A percentile compares a stretch with the other conserved stretches of the same genome.
These are phyloP conservation scores for Hyppa rectilinea DNA, from an alignment of 2,888 invertebrate genomes.

Conservation along the genomic window DNA sequence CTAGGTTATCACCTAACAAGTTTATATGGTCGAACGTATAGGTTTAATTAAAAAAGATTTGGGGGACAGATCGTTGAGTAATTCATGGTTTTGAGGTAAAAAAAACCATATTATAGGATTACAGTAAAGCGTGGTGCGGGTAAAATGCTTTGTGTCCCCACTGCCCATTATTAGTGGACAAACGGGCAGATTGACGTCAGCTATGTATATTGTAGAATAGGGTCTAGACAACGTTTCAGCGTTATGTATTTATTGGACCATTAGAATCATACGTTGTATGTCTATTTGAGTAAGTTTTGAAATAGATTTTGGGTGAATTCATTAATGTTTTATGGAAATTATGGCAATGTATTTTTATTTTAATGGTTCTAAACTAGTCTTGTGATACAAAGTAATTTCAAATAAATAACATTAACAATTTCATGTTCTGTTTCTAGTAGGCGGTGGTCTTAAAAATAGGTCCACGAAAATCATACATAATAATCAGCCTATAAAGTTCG, in stretches of 20 bases:
- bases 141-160: not conserved
- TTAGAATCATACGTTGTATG: not conserved
- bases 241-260: constrained; percentile 36
- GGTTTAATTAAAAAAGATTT: no score
- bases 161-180: constrained; percentile 62
- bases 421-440: not conserved
- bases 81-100: no score
- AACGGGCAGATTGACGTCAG: constrained; percentile 71
- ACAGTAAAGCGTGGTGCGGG: no score
- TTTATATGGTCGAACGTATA: no score
- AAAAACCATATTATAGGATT: no score
- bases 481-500: no score
- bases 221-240: constrained; percentile 56
- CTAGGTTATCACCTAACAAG: no score
- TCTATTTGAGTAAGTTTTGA: not conserved
- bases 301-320: not conserved
- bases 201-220: constrained; percentile 50
- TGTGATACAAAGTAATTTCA: no score
- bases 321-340: not conserved
- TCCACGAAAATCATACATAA: not conserved
- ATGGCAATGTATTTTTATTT: not conserved
- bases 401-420: not conserved
- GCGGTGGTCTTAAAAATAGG: not conserved
- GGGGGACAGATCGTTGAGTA: no score
- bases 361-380: not conserved